Evolutionary conservation across 2,797 vertebrate genomes (phyloP), one percentile per base, ranked within the genome.

Genomic region (Chlorospingus semifuscus): DNA sequence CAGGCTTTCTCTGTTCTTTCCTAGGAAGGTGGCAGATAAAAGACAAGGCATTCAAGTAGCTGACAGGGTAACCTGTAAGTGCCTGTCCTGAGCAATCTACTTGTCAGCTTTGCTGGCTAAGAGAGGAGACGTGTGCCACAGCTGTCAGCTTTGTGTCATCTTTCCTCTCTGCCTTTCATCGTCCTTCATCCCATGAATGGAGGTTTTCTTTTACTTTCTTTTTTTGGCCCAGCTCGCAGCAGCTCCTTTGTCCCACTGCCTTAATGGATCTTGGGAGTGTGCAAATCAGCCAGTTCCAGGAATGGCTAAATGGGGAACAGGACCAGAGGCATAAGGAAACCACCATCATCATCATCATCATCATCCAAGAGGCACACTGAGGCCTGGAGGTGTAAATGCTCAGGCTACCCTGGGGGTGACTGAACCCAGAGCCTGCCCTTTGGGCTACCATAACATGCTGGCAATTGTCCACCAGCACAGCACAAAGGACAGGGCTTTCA

Each of bases 1-100:
- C 96, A 96, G 91, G 66, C 88, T 89, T 91, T 70, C 91, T 97
- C 96, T 97, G 96, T 95, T 94, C 89, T 95, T 92, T 92, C 92
- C 94, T 96, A 66, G 82, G 96, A 97, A 96, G 96, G 96, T 97
- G 96, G 96, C 94, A 98, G 97, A 97, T 98, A 98, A 98, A 97
- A 98, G 97, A 96, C 90, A 94, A 97, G 94, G 89, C 97, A 97
- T 97, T 97, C 95, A 96, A 97, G 97, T 91, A 97, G 96, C 97
- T 98, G 97, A 96, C 89, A 92, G 95, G 91, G 94, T 94, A 97
- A 96, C 95, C 95, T 96, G 87, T 95, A 97, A 98, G 97, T 97
- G 97, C 96, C 95, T 97, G 96, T 96, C 96, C 94, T 79, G 81
- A 96, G 94, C 96, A 96, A 97, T 97, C 93, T 93, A 97, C 97